Conservation (phyloP, 2,888 invertebrate species). For the Hecatera dysodea region DNA sequence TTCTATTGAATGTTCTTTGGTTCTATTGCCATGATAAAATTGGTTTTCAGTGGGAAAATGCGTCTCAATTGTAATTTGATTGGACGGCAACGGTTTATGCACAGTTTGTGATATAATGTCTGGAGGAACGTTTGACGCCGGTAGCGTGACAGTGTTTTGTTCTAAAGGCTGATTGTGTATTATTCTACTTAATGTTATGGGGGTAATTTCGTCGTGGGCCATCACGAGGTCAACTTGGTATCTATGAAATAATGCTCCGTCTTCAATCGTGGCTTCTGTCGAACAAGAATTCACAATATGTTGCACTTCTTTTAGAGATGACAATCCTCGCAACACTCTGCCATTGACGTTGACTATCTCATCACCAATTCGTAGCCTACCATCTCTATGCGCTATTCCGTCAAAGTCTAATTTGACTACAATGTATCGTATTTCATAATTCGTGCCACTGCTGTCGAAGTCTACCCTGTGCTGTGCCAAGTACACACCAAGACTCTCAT, state of each 20-base stretch:
- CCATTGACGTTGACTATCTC: slow-evolving; percentile 98
- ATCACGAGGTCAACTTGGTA: slow-evolving; percentile 92
- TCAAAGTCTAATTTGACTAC: slow-evolving; percentile 92
- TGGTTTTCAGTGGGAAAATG: slow-evolving; percentile 85
- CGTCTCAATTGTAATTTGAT: slow-evolving; percentile 87
- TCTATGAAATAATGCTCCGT: slow-evolving; percentile 82
- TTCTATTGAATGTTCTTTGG: slow-evolving; percentile 70
- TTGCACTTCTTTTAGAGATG: slow-evolving; percentile 92
- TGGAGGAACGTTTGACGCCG: slow-evolving; percentile 81
- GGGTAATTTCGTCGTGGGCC: slow-evolving; percentile 92
- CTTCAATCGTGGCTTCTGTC: slow-evolving; percentile 84
- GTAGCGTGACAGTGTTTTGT: slow-evolving; percentile 70
- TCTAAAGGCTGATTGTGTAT: slow-evolving; percentile 82
- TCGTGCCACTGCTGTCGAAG: slow-evolving; percentile 87
- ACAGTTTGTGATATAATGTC: slow-evolving; percentile 88
- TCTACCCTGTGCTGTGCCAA: slow-evolving; percentile 92
- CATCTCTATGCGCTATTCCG: slow-evolving; percentile 94
- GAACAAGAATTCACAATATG: slow-evolving; percentile 90
- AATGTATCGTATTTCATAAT: slow-evolving; percentile 92
- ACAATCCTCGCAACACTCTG: slow-evolving; percentile 93
- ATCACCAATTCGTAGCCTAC: slow-evolving; percentile 95
- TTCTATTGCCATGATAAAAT: slow-evolving; percentile 71
- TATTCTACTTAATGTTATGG: slow-evolving; percentile 87
- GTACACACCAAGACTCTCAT: slow-evolving; percentile 93
- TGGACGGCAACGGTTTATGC: slow-evolving; percentile 83